Percentiles rank a stretch among this genome's conserved stretches.
Conservation (phyloP, 2,888 invertebrate genomes). For the Caenorhabditis uteleia region DNA sequence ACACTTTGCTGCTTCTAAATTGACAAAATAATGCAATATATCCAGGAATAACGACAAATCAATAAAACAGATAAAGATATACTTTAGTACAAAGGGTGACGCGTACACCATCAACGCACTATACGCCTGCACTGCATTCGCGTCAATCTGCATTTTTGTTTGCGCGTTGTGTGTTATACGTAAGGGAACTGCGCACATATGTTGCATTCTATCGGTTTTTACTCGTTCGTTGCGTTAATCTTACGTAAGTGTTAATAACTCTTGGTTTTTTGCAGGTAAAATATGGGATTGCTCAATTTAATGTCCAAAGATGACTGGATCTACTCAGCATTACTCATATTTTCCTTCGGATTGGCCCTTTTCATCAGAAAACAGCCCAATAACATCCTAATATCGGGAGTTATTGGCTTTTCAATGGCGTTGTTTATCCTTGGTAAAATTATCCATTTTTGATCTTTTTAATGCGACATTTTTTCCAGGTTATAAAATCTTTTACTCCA, state of each 20-base stretch:
- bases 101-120: neutral
- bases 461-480: conserved; percentile 24
- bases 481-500: conserved; percentile 56
- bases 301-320: conserved; percentile 56
- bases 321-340: conserved; percentile 42
- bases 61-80: conserved; percentile 2
- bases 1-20: neutral
- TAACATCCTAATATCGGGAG: conserved; percentile 39
- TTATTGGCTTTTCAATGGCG: conserved; percentile 58
- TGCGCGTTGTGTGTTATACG: neutral
- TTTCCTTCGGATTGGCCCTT: conserved; percentile 38
- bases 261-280: neutral
- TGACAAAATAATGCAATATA: neutral
- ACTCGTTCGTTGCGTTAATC: neutral
- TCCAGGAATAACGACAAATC: neutral
- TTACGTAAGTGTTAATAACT: neutral
- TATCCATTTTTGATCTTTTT: neutral
- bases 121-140: neutral
- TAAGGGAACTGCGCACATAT: too few species aligned
- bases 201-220: conserved; percentile 5
- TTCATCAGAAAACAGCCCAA: conserved; percentile 17
- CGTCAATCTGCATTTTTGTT: conserved; percentile 5
- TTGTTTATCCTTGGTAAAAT: conserved; percentile 42
- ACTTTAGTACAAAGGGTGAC: too few species aligned
- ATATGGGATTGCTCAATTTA: conserved; percentile 10